Conservation (phyloP, 1,140 invertebrate species). For the Amyelois transitella region DNA sequence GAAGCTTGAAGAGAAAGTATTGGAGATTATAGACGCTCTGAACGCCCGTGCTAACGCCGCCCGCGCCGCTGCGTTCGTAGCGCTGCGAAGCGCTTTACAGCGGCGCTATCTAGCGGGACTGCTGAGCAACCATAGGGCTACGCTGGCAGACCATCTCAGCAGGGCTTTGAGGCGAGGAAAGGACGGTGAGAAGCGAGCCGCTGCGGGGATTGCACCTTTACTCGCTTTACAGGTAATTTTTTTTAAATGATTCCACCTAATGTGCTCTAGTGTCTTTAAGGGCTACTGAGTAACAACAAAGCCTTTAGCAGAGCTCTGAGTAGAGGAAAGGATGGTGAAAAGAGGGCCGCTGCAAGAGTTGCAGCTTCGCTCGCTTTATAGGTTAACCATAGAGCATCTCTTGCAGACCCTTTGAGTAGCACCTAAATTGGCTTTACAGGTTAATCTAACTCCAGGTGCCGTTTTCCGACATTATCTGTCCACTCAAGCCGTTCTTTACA, state of each 20-base stretch:
- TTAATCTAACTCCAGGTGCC: background rate
- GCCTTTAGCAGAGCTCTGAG: no score
- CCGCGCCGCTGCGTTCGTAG: slow-evolving; percentile 82
- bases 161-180: slow-evolving; percentile 87
- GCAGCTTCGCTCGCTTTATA: no score
- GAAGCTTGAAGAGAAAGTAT: slow-evolving; percentile 91
- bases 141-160: slow-evolving; percentile 87
- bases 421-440: background rate
- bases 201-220: slow-evolving; percentile 85
- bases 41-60: slow-evolving; percentile 90
- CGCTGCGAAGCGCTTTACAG: slow-evolving; percentile 83
- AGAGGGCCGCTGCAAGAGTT: no score
- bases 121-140: slow-evolving; percentile 84
- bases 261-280: no score
- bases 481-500: no score
- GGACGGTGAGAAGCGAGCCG: slow-evolving; percentile 85
- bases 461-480: no score
- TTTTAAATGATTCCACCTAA: no score
- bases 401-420: no score
- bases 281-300: no score
- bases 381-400: no score
- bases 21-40: slow-evolving; percentile 89
- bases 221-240: slow-evolving; percentile 91
- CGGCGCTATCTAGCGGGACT: slow-evolving; percentile 87
- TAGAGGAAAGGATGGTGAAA: no score